A percentile compares a stretch with the other conserved stretches of the same genome.
These are phyloP conservation scores for Leuciscus waleckii DNA, from an alignment of 2,797 vertebrate genomes.

Conservation along the genomic window DNA sequence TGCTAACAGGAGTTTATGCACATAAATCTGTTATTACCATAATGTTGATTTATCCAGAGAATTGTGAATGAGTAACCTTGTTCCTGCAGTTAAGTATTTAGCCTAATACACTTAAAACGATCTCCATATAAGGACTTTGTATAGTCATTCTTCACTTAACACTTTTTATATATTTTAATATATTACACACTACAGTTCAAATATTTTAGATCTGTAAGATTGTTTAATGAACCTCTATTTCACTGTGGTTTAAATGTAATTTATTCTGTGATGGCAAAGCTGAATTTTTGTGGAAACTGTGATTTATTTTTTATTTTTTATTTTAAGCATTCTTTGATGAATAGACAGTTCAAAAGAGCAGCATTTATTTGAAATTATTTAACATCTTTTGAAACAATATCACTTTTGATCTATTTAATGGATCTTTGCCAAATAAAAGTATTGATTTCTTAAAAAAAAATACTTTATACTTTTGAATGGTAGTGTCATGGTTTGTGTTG, in stretches of 20 bases:
- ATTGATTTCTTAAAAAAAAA: neutral
- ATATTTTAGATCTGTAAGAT: neutral
- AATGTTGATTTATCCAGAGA: neutral
- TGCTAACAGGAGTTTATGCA: neutral
- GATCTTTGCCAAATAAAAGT: neutral
- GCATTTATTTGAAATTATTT: neutral
- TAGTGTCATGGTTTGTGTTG: neutral
- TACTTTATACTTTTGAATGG: neutral
- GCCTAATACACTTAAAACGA: neutral
- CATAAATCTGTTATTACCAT: neutral
- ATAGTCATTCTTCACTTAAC: neutral
- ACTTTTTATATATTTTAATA: neutral
- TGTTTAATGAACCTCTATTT: neutral
- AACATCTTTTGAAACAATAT: neutral
- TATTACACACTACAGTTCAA: neutral
- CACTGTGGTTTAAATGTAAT: neutral
- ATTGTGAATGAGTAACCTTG: neutral
- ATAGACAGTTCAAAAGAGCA: neutral
- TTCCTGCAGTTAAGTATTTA: neutral
- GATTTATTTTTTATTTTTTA: too few relatives aligned
- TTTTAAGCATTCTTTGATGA: too few relatives aligned
- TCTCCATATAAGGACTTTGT: neutral
- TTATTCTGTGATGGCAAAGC: neutral
- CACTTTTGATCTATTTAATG: neutral
- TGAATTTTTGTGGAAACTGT: neutral